Evolutionary conservation across 2,888 invertebrate genomes (phyloP), one percentile per base, ranked within the genome.

Genomic region (Diachrysia chrysitis): DNA sequence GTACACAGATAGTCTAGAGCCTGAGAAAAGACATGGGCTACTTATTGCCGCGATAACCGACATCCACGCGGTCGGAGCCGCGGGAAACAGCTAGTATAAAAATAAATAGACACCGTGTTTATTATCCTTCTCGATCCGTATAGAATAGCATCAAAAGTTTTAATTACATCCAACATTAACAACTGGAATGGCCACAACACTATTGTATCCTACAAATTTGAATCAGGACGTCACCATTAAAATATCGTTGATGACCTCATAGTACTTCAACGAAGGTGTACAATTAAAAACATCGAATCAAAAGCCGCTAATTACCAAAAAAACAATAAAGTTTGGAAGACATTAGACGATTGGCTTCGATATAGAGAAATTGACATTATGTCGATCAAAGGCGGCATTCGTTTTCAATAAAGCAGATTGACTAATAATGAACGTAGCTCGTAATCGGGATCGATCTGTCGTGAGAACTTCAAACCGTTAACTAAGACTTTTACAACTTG

Each of bases 381-480:
- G 85, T 83, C 80, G 88, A 92, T 93, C 93, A 93, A 93, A 94
- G 93, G 89, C 93, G 93, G 93, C 89, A 71, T 81, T 86, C 85
- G 86, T 85, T 89, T 92, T 89, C 92, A 93, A 94, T 94, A 94
- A 93, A 93, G 92, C 89, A 88, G 92, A 94, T 94, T 92, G 92
- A 91, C 93, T 92, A 93, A 94, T 94, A 94, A 95, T 91, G 93
- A 94, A 93, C 91, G 85, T 87, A 87, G 90, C 88, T 77, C 78
- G 85, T 89, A 89, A 87, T 90, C 91, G 89, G 88, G 85, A 77
- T 82, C 88, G 90, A 93, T 92, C 91, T 94, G 94, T 94, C 93
- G 94, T 94, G 94, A 95, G 95, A 95, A 95, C 90, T 90, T 82
- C 83, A 78, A 81, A 88, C 89, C 89, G 90, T 91, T 93, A 92